Evolutionary conservation across 2,113 vertebrate genomes (phyloP).

Genomic region (Zingel zingel): DNA sequence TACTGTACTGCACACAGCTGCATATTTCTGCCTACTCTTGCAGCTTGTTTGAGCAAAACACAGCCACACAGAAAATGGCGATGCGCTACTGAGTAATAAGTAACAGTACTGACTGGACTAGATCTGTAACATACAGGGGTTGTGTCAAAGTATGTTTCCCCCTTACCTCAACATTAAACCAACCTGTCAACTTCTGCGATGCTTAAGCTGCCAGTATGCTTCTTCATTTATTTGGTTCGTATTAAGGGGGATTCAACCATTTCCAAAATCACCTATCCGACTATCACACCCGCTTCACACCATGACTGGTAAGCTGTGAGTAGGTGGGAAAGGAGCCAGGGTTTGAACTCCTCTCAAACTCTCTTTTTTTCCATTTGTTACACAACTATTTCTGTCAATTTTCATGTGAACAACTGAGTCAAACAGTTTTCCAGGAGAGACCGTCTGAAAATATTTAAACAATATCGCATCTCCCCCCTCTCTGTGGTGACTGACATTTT

Average conservation of each 20-base stretch:
- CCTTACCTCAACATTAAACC: not conserved
- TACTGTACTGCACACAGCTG: not conserved
- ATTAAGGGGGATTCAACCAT: not conserved
- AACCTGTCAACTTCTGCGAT: not conserved
- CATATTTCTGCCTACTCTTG: not conserved
- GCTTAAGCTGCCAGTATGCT: not conserved
- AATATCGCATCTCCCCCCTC: not conserved
- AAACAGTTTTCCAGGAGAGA: not conserved
- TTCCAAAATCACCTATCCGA: not conserved
- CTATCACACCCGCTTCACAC: not conserved
- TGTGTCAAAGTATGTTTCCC: not conserved
- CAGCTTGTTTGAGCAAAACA: not conserved
- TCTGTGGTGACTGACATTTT: not conserved
- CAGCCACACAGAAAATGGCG: not conserved
- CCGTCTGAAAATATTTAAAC: not conserved
- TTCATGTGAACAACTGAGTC: not conserved
- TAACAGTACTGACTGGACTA: not conserved
- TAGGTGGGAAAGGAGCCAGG: not conserved
- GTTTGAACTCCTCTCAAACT: not conserved
- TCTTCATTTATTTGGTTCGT: no score
- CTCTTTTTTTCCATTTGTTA: constrained; percentile 2
- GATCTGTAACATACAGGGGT: not conserved
- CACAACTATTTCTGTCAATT: constrained; percentile 1
- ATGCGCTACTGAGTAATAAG: not conserved
- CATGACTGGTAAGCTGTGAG: not conserved